Conservation (phyloP, 1,140 invertebrate species). For the Temnothorax curvispinosus region DNA sequence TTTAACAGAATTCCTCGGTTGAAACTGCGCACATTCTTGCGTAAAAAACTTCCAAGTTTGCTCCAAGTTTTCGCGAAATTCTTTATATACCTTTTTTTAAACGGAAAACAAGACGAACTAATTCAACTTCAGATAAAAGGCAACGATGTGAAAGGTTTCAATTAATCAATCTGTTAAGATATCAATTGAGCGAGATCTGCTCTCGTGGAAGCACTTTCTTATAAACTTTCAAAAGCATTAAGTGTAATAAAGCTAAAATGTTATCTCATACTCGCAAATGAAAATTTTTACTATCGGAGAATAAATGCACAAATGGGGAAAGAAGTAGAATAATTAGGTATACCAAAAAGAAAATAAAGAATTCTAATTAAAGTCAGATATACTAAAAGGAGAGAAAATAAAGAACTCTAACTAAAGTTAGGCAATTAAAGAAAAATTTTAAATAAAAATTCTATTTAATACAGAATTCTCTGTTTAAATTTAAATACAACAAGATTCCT, state of each 20-base stretch:
- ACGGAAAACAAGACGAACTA: neutral
- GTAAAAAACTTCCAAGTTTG: neutral
- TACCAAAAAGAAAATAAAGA: neutral
- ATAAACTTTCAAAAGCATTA: neutral
- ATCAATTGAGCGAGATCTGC: neutral
- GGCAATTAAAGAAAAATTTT: neutral
- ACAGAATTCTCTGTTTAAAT: neutral
- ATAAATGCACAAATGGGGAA: neutral
- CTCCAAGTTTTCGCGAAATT: constrained; percentile 18
- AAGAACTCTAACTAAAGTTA: neutral
- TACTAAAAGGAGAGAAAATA: neutral
- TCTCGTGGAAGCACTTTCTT: neutral
- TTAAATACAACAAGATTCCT: neutral
- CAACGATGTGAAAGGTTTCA: neutral
- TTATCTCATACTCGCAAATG: neutral
- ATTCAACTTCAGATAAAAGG: constrained; percentile 5
- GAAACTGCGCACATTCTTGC: constrained; percentile 27
- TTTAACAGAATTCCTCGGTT: constrained; percentile 8
- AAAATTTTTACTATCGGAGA: neutral
- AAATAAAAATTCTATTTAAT: neutral
- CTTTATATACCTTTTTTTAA: neutral
- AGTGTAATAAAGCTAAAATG: constrained; percentile 1
- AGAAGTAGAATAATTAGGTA: neutral
- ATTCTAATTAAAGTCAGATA: neutral
- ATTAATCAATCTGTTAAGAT: neutral